Evolutionary conservation across 1,140 invertebrate species (phyloP).

Genomic region (Coptotermes formosanus): DNA sequence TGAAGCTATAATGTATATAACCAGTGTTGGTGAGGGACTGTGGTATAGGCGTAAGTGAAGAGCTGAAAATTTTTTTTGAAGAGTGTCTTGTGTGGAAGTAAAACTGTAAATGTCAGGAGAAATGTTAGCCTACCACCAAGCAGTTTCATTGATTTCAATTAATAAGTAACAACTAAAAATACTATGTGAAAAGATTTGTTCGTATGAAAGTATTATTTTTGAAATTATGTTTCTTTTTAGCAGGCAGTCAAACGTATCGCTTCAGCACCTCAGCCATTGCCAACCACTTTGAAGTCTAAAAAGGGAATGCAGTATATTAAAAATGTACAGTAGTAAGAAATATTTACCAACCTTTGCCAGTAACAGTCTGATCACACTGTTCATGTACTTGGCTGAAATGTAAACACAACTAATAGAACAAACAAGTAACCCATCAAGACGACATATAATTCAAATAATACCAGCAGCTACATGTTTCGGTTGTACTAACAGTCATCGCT

Average conservation of each 20-base stretch:
- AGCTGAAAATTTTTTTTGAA: neutral
- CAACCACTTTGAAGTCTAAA: slow-evolving; percentile 11
- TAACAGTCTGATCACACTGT: neutral
- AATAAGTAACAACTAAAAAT: too few species aligned
- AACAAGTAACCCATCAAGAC: too few species aligned
- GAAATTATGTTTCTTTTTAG: slow-evolving; percentile 15
- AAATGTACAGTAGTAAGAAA: slow-evolving; percentile 16
- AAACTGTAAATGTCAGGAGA: too few species aligned
- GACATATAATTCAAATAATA: too few species aligned
- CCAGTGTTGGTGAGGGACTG: too few species aligned
- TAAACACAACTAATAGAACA: neutral
- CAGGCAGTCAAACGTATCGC: slow-evolving; percentile 11
- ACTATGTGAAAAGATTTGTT: neutral
- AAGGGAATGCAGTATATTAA: slow-evolving; percentile 17
- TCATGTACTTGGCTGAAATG: neutral
- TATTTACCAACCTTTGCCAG: neutral
- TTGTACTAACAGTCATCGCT: too few species aligned
- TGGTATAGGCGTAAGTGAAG: neutral
- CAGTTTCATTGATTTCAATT: too few species aligned
- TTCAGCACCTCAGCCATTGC: neutral
- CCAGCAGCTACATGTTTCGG: too few species aligned
- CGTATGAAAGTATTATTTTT: neutral
- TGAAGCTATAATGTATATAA: too few species aligned
- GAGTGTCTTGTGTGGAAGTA: neutral
- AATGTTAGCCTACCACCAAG: too few species aligned